Percentiles rank a stretch among this genome's conserved stretches.
Conservation (phyloP, 92 coral and sea anemone species). For the Bergia sp. region DNA sequence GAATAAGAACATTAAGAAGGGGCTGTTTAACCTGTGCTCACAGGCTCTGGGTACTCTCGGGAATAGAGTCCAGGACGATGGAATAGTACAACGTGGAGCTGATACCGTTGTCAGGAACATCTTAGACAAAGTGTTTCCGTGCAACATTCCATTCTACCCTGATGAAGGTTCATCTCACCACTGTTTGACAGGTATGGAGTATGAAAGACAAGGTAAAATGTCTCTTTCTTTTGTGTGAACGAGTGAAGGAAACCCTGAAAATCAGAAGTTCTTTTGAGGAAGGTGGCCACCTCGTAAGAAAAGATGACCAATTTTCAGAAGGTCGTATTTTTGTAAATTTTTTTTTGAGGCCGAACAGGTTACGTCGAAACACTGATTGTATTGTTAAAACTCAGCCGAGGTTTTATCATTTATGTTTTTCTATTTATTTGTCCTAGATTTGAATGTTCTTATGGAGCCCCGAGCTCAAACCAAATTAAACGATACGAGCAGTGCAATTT, state of each 20-base stretch:
- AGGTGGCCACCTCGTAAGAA: background rate
- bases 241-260: background rate
- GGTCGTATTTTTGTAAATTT: no score
- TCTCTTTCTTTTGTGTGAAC: background rate
- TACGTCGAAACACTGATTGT: no score
- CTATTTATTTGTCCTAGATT: no score
- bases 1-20: background rate
- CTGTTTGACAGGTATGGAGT: background rate
- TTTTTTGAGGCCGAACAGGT: no score
- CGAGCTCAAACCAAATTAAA: no score
- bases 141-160: background rate
- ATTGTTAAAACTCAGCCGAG: no score
- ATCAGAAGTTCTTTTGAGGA: no score
- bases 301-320: no score
- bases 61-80: background rate
- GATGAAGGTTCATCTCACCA: background rate
- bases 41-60: constrained; percentile 5
- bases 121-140: background rate
- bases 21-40: background rate
- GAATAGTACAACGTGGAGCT: background rate
- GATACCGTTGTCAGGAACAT: background rate
- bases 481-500: no score
- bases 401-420: no score
- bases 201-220: background rate
- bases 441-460: no score